Evolutionary conservation across 2,888 invertebrate species (phyloP).

Genomic region (Euspilapteryx auroguttella): DNA sequence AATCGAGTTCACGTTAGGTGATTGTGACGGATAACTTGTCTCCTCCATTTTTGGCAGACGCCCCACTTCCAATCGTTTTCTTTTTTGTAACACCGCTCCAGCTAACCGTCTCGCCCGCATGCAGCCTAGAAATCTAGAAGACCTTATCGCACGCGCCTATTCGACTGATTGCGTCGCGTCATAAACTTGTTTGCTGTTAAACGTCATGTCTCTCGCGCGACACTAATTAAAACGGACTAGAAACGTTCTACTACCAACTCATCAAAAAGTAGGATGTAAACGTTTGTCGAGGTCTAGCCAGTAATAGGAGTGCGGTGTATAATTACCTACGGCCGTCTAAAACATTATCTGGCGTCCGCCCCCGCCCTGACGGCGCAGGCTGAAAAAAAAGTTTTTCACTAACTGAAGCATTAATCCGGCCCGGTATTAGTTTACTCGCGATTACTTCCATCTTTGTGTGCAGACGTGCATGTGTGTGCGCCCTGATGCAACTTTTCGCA

Average conservation of each 20-base stretch:
- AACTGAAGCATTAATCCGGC: slow-evolving; percentile 62
- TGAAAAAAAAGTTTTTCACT: slow-evolving; percentile 62
- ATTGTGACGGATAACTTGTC: slow-evolving; percentile 5
- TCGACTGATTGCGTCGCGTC: no score
- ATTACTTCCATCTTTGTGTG: slow-evolving; percentile 38
- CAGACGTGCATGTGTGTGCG: slow-evolving; percentile 31
- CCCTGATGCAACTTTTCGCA: slow-evolving; percentile 47
- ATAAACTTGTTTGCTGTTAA: no score
- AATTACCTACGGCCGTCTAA: slow-evolving; percentile 1
- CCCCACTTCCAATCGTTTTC: neutral
- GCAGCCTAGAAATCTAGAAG: no score
- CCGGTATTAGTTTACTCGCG: slow-evolving; percentile 60
- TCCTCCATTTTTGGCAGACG: no score
- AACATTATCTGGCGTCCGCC: slow-evolving; percentile 19
- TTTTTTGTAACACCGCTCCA: neutral
- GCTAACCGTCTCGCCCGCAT: no score
- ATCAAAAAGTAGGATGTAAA: no score
- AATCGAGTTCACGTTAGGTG: neutral
- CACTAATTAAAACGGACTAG: neutral
- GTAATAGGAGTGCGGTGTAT: no score
- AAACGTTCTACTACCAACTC: neutral
- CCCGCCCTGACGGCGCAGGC: slow-evolving; percentile 54
- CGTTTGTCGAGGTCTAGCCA: no score
- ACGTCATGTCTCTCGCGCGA: no score
- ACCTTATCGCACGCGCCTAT: no score